phyloP scores from a whole-genome alignment of 2,113 vertebrate genomes.

The Mustelus asterias region DNA sequence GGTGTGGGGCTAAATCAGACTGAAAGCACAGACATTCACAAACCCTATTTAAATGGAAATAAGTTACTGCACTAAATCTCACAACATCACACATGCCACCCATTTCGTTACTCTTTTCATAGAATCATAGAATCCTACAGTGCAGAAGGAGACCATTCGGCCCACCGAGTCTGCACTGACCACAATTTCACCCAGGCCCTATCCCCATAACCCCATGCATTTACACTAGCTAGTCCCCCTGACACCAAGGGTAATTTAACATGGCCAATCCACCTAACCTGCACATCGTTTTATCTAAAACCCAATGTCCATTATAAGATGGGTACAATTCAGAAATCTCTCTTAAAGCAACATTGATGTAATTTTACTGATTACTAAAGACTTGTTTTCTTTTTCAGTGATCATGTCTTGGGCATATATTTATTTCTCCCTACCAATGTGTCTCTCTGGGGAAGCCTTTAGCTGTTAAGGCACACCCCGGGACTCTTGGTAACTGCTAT shows the following conservation, averaged over 20 bases:
- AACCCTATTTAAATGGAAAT: neutral
- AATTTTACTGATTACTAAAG: neutral
- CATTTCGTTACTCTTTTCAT: neutral
- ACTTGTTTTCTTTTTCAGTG: neutral
- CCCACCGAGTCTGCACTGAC: too few species aligned
- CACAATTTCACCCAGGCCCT: too few species aligned
- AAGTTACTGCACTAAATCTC: neutral
- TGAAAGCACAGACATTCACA: neutral
- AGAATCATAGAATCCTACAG: too few species aligned
- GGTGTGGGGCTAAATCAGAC: neutral
- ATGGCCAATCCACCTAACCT: too few species aligned
- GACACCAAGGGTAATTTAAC: too few species aligned
- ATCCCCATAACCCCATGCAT: too few species aligned
- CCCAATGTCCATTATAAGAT: neutral
- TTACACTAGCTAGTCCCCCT: too few species aligned
- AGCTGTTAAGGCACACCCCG: neutral
- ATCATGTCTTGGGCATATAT: neutral
- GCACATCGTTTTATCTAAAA: too few species aligned
- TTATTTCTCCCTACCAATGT: neutral
- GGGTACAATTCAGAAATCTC: neutral
- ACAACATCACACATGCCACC: neutral
- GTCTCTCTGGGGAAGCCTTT: neutral
- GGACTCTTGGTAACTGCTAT: neutral
- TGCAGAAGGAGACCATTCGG: too few species aligned
- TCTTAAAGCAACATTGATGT: neutral